Percentiles rank a stretch among this genome's conserved stretches.
These are phyloP conservation scores for Leptinotarsa undecemlineata DNA, from an alignment of 1,140 invertebrate genomes.

Conservation along the genomic window DNA sequence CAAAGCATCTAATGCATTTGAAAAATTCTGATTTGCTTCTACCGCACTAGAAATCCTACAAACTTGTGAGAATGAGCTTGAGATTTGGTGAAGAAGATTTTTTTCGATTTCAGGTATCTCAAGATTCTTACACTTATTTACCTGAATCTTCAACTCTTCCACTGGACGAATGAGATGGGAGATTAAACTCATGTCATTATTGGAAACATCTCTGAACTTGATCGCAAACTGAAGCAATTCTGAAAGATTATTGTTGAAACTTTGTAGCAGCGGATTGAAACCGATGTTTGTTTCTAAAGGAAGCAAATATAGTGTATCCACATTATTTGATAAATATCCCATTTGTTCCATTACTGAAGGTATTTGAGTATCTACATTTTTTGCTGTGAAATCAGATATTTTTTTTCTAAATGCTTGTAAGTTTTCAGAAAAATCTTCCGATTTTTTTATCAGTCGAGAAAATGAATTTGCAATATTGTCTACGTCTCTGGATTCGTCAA, in stretches of 20 bases:
- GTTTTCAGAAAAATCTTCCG: slow-evolving; percentile 25
- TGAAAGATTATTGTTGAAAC: no score
- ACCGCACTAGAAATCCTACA: slow-evolving; percentile 12
- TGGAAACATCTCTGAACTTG: slow-evolving; percentile 38
- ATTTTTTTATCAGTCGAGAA: neutral
- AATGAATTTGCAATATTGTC: neutral
- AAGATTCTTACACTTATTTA: slow-evolving; percentile 37
- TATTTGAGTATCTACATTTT: slow-evolving; percentile 27
- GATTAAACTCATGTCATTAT: slow-evolving; percentile 47
- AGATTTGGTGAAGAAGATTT: slow-evolving; percentile 41
- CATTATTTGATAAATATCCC: slow-evolving; percentile 32
- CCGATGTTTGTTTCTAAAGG: slow-evolving; percentile 32
- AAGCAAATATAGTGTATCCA: slow-evolving; percentile 41
- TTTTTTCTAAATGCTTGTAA: slow-evolving; percentile 39
- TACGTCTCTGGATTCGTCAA: neutral
- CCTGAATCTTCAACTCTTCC: slow-evolving; percentile 40
- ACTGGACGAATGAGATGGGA: slow-evolving; percentile 39
- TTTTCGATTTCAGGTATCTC: slow-evolving; percentile 44
- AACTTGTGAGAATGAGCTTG: slow-evolving; percentile 38
- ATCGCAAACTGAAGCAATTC: slow-evolving; percentile 45
- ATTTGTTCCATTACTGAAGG: slow-evolving; percentile 38
- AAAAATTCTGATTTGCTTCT: slow-evolving; percentile 41
- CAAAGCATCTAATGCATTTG: slow-evolving; percentile 40
- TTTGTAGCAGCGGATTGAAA: no score
- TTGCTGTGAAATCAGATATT: slow-evolving; percentile 30